Base-by-base conservation (phyloP, 1,140 invertebrate species). In the Euwallacea similis region DNA sequence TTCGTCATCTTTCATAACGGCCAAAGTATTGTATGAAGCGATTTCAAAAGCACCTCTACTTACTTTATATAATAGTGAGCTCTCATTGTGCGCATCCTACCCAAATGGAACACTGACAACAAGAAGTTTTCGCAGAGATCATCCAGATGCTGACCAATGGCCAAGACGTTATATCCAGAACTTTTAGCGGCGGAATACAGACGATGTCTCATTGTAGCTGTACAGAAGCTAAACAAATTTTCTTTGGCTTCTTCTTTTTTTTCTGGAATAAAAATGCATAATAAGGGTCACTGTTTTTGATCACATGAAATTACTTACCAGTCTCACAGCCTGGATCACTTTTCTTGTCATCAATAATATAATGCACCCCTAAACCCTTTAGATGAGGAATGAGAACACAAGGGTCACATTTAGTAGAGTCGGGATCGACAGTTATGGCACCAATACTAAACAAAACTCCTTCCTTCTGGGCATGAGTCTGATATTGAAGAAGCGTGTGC, bases 101-200 rank as follows among this genome's bases (percentile, higher is more conserved):
- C 94, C 78, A 89, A 92, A 77, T 94, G 90, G 75, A 96, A 92
- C 2, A 91, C 86, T 0, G 92, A 92, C 79, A 93, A 89, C 41
- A 96, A 80, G 79, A 96, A 96, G 73, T 90, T 91, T 78, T 93
- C 88, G 15, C 91, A 89, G 0, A 96, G 83, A 82, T 94, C 92
- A 82, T 96, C 94, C 13, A 96, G 83, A 80, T 93, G 91, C 80
- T 96, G 94, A 6, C 93, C 94, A 6, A 96, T 81, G 0, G 93
- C 93, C 0, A 96, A 82, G 0, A 95, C 93, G 79, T 95, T 94
- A 82, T 93, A 97, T 3, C 88, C 87, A 76, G 93, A 87, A 66
- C 86, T 84, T 68, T 90, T 86, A 0, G 93, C 93, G 43, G 89
- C 85, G 0, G 87, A 83, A 81, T 94, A 95, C 55, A 95, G 85